Conservation (phyloP, 2,113 vertebrate genomes). For the Lepus timidus region DNA sequence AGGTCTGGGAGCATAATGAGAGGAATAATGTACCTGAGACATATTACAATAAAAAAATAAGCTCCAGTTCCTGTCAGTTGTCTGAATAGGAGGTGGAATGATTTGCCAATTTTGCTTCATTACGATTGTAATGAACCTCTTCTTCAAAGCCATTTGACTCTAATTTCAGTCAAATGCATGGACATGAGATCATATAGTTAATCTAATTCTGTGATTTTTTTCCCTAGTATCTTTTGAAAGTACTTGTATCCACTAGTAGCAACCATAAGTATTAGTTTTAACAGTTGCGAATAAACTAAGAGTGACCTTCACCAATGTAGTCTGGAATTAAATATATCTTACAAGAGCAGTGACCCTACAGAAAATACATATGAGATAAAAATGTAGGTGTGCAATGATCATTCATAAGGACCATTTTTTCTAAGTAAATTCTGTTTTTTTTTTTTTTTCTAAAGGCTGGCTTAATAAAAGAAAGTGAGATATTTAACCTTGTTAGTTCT, state of each 20-base stretch:
- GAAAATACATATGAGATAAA: background rate
- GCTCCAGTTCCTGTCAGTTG: background rate
- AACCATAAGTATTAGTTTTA: conserved; percentile 51
- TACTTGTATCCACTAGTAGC: conserved; percentile 42
- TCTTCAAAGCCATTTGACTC: conserved; percentile 51
- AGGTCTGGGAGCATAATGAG: conserved; percentile 48
- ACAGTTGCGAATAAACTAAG: background rate
- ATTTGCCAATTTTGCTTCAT: conserved; percentile 57
- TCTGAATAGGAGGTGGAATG: conserved; percentile 56
- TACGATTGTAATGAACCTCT: conserved; percentile 16
- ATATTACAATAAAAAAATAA: conserved; percentile 46
- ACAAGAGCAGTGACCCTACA: background rate
- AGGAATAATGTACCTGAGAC: conserved; percentile 41
- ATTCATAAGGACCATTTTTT: background rate
- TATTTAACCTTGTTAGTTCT: conserved; percentile 50
- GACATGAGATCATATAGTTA: conserved; percentile 51
- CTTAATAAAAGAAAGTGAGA: conserved; percentile 50
- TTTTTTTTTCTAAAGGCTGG: background rate
- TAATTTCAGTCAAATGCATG: conserved; percentile 53
- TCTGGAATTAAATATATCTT: background rate
- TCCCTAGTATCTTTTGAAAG: conserved; percentile 18
- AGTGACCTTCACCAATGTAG: background rate
- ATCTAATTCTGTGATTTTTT: conserved; percentile 51
- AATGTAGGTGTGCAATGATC: background rate
- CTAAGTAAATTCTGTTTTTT: conserved; percentile 20